A percentile compares a stretch with the other conserved stretches of the same genome.
phyloP scores from a whole-genome alignment of 2,888 invertebrate genomes.

The Syrphus vitripennis region DNA sequence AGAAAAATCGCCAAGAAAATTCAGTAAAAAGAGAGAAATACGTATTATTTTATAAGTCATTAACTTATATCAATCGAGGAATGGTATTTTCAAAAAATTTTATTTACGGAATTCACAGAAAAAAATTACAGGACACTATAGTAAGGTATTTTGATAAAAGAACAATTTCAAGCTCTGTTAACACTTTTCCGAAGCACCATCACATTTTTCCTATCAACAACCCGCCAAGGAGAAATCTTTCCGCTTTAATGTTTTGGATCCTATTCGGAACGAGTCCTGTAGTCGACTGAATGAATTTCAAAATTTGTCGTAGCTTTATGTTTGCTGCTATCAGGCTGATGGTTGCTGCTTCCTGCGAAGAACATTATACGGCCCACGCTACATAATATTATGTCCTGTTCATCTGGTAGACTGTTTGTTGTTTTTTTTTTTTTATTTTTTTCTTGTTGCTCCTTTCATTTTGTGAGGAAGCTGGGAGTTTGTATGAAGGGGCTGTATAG shows the following conservation, averaged over 20 bases:
- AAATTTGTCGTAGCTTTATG: constrained; percentile 63
- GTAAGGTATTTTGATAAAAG: not conserved
- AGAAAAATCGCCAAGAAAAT: not conserved
- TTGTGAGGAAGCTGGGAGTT: not conserved
- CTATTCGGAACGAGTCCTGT: constrained; percentile 65
- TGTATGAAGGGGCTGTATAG: not conserved
- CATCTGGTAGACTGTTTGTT: not conserved
- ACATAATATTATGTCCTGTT: not conserved
- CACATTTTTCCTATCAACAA: constrained; percentile 13
- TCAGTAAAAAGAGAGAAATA: no score
- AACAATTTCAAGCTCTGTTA: not conserved
- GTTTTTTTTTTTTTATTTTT: not conserved
- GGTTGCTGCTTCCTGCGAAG: constrained; percentile 15
- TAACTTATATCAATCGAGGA: no score
- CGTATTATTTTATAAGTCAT: no score
- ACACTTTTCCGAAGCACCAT: constrained; percentile 51
- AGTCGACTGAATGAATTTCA: constrained; percentile 68
- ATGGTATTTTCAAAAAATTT: constrained; percentile 1
- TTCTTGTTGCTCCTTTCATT: no score
- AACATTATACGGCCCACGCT: not conserved
- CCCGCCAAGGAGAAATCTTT: constrained; percentile 25
- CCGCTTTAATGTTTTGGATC: constrained; percentile 2
- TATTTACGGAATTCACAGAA: not conserved
- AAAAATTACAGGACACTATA: not conserved
- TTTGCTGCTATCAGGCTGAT: constrained; percentile 21